Conservation (phyloP, 2,113 vertebrate species). For the Gulo gulo region DNA sequence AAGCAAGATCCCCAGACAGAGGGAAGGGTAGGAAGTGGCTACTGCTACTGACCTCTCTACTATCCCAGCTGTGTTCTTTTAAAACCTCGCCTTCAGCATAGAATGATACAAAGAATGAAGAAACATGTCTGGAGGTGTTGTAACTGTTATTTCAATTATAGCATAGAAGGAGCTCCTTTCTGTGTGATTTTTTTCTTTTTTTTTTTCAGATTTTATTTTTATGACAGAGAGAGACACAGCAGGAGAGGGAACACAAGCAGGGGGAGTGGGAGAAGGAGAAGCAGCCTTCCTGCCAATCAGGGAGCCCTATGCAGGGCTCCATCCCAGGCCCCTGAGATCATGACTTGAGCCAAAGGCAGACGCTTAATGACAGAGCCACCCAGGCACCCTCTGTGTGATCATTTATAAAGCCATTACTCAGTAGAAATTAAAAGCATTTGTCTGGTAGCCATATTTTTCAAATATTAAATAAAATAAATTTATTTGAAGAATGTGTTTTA, state of each 20-base stretch:
- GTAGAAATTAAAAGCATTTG: background rate
- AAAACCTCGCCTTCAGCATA: background rate
- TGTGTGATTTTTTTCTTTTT: background rate
- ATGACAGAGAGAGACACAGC: too few relatives aligned
- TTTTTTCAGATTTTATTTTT: too few relatives aligned
- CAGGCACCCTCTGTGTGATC: background rate
- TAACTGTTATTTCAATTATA: background rate
- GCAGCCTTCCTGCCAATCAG: too few relatives aligned
- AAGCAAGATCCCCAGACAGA: background rate
- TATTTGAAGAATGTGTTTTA: background rate
- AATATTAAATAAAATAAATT: background rate
- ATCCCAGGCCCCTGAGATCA: too few relatives aligned
- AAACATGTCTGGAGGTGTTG: background rate
- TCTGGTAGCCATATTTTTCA: background rate
- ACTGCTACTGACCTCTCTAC: fast-evolving
- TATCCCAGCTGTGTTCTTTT: background rate
- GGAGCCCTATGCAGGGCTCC: too few relatives aligned
- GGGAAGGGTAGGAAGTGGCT: fast-evolving
- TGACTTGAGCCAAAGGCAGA: too few relatives aligned
- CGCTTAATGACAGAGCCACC: too few relatives aligned
- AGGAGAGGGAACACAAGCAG: too few relatives aligned
- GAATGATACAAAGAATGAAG: background rate
- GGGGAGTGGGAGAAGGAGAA: too few relatives aligned
- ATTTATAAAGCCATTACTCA: background rate
- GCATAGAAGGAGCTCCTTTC: background rate